Evolutionary conservation across 2,888 invertebrate species (phyloP), one percentile per base, ranked within the genome.

Genomic region (Heliconius ethilla): DNA sequence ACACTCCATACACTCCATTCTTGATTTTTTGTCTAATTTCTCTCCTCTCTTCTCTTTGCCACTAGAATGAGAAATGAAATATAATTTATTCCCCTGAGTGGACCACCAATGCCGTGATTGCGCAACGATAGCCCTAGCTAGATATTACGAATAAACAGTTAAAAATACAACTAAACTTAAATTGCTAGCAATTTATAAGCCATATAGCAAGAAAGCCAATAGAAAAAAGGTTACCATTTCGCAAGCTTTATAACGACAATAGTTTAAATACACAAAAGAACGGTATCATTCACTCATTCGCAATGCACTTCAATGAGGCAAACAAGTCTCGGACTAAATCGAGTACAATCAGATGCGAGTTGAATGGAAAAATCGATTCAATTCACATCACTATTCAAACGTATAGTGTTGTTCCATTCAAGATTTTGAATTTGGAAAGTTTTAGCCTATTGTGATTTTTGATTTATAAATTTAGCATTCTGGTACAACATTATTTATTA

Each of bases 281-380:
- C 81, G 80, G 77, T 79, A 81, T 81, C 81, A 81, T 80, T 81
- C 78, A 78, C 77, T 81, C 80, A 79, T 80, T 80, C 78, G 77
- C 78, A 75, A 80, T 79, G 80, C 79, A 33, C 70, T 78, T 77
- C 77, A 81, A 77, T 76, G 78, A 78, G 75, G 78, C 83, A 76
- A 81, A 80, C 80, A 80, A 81, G 81, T 76, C 85, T 83, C 83
- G 84, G 83, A 85, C 84, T 83, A 85, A 84, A 87, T 84, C 85
- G 85, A 84, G 84, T 83, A 87, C 88, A 89, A 90, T 90, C 87
- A 86, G 86, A 89, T 89, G 62, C 86, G 87, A 89, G 87, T 88
- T 89, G 89, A 88, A 89, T 89, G 87, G 88, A 90, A 88, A 89
- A 90, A 91, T 90, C 90, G 89, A 90, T 90, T 86, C 86, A 84